phyloP scores from a whole-genome alignment of 2,797 vertebrate species.

The Oryzias dopingdopingensis region DNA sequence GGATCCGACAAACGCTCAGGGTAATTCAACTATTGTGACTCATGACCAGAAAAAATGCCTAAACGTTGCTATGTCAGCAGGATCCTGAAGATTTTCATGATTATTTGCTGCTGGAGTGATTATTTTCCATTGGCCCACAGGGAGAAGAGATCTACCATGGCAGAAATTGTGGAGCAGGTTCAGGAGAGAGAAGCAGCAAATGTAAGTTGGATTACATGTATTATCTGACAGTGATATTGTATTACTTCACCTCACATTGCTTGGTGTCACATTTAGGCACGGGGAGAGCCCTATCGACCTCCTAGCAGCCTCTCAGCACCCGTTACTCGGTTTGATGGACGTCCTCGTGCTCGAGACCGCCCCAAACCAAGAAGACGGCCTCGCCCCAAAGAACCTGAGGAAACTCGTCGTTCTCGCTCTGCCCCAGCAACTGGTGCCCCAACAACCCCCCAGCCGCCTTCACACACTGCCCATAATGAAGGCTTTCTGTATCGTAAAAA shows the following conservation, averaged over 20 bases:
- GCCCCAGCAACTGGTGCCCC: conserved; percentile 86
- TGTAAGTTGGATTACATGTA: conserved; percentile 63
- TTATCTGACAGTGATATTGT: not conserved
- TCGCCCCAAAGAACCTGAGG: conserved; percentile 85
- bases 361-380: conserved; percentile 89
- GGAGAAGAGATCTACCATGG: conserved; percentile 84
- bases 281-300: conserved; percentile 79
- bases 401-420: conserved; percentile 84
- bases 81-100: conserved; percentile 24
- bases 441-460: conserved; percentile 79
- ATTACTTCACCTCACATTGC: not conserved
- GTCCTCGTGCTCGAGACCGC: conserved; percentile 87
- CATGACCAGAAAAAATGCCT: not conserved
- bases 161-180: conserved; percentile 91
- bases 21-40: conserved; percentile 49
- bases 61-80: conserved; percentile 8
- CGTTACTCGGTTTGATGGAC: conserved; percentile 84
- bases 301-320: conserved; percentile 85
- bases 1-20: conserved; percentile 79
- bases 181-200: conserved; percentile 86
- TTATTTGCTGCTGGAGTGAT: conserved; percentile 31
- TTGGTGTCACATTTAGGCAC: conserved; percentile 49
- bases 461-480: conserved; percentile 84
- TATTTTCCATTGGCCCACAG: conserved; percentile 51
- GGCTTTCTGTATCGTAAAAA: conserved; percentile 90